phyloP scores from a whole-genome alignment of 2,797 vertebrate genomes.

The Cryptoblepharus egeriae region DNA sequence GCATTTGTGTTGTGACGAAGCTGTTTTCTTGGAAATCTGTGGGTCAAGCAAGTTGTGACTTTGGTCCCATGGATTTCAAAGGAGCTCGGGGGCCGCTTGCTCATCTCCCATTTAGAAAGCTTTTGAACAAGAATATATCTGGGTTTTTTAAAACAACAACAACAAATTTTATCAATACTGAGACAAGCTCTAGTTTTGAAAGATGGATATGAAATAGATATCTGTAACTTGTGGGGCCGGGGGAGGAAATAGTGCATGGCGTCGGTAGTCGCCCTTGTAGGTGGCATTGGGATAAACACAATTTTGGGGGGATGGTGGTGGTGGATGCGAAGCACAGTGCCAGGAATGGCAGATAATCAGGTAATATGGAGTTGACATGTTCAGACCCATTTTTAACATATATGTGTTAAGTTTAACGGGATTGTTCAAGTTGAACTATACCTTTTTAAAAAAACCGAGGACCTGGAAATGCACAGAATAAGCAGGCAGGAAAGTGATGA shows the following conservation, averaged over 20 bases:
- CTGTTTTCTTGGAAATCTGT: accelerated
- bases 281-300: neutral
- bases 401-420: no score
- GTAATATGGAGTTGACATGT: neutral
- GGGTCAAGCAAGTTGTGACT: accelerated
- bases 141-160: neutral
- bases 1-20: neutral
- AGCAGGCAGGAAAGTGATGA: neutral
- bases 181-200: neutral
- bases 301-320: neutral
- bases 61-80: neutral
- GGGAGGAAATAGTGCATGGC: neutral
- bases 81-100: no score
- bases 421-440: no score
- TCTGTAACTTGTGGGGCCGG: no score
- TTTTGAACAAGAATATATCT: no score
- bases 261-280: neutral
- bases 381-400: neutral
- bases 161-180: neutral
- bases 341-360: no score
- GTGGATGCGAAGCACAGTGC: neutral
- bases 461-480: neutral
- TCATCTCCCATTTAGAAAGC: neutral
- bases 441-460: neutral
- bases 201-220: conserved; percentile 21